Conservation (phyloP, 2,113 vertebrate species). For the Pelmatolapia mariae region DNA sequence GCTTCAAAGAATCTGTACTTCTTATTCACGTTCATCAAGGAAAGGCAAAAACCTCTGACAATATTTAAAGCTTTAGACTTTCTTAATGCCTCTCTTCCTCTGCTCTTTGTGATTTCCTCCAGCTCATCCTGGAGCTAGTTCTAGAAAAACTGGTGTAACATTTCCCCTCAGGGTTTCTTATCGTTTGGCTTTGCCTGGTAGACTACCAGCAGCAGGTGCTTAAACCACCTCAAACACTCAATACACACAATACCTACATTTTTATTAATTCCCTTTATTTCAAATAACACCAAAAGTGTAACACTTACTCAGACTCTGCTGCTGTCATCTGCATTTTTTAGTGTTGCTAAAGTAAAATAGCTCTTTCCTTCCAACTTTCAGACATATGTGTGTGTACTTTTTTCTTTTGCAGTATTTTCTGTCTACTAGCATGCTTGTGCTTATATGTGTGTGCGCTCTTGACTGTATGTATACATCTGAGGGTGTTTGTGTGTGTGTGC, state of each 20-base stretch:
- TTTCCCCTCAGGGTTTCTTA: neutral
- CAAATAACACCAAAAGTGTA: neutral
- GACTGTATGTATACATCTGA: neutral
- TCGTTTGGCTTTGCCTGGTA: neutral
- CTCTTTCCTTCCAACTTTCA: fast-evolving
- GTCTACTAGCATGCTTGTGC: neutral
- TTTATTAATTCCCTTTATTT: neutral
- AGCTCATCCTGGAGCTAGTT: neutral
- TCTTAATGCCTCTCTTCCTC: neutral
- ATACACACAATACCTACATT: neutral
- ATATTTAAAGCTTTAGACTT: neutral
- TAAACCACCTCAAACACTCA: neutral
- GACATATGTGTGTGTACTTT: neutral
- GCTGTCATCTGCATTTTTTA: neutral
- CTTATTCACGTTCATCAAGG: neutral
- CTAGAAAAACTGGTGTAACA: neutral
- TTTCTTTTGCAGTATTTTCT: neutral
- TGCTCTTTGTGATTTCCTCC: neutral
- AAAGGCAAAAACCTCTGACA: neutral
- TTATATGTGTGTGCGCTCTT: neutral
- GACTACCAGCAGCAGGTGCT: neutral
- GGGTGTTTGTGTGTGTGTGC: neutral
- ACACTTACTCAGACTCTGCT: fast-evolving
- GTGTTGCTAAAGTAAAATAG: neutral
- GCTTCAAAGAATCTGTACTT: neutral